phyloP scores from a whole-genome alignment of 1,140 invertebrate species.

The Brachionus sp. region DNA sequence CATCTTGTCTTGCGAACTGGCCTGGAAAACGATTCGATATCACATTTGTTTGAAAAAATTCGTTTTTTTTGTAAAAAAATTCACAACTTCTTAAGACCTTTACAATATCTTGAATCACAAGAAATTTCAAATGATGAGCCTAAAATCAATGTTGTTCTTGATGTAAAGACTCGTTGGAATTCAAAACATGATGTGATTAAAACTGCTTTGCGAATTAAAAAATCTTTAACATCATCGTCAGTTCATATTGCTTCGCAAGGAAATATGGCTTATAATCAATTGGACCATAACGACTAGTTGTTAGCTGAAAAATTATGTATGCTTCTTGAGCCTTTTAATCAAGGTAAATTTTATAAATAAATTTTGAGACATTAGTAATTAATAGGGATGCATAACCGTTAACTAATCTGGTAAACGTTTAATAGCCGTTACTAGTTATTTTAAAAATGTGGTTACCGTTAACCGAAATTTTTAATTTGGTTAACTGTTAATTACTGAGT shows the following conservation, averaged over 20 bases:
- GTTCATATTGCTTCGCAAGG: not conserved
- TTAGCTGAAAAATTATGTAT: not conserved
- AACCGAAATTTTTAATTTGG: too few relatives aligned
- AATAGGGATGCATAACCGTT: too few relatives aligned
- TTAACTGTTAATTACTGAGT: too few relatives aligned
- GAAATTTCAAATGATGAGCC: not conserved
- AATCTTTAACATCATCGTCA: not conserved
- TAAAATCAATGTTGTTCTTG: not conserved
- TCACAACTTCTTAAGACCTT: not conserved
- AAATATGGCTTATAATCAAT: not conserved
- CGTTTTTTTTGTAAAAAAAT: conserved; percentile 1
- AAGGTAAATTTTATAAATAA: too few relatives aligned
- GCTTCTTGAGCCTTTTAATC: not conserved
- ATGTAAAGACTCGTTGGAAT: not conserved
- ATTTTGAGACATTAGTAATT: too few relatives aligned
- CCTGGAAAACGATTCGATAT: not conserved
- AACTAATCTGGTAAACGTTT: too few relatives aligned
- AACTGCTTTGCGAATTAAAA: not conserved
- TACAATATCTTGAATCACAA: not conserved
- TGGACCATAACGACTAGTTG: not conserved
- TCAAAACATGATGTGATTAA: not conserved
- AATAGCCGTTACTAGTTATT: too few relatives aligned
- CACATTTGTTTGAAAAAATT: not conserved
- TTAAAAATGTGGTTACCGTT: too few relatives aligned
- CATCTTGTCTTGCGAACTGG: not conserved